These are phyloP conservation scores for Peromyscus nudipes DNA, from an alignment of 2,797 vertebrate species.

Conservation along the genomic window DNA sequence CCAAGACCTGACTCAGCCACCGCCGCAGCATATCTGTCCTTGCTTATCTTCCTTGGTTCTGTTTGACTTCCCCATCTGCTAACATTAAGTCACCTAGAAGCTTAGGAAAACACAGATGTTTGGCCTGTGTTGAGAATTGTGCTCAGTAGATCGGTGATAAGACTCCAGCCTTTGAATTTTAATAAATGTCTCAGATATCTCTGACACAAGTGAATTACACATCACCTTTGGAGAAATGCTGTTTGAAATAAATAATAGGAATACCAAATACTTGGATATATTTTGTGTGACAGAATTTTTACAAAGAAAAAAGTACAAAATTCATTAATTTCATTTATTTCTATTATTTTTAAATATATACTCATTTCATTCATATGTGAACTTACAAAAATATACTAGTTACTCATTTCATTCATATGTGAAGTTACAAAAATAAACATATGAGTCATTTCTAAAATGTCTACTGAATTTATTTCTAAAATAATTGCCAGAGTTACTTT, in stretches of 20 bases:
- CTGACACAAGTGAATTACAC: constrained; percentile 21
- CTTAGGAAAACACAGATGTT: constrained; percentile 39
- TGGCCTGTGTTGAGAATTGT: background rate
- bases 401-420: constrained; percentile 34
- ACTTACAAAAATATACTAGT: background rate
- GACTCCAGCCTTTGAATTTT: background rate
- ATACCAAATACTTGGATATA: background rate
- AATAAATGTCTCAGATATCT: constrained; percentile 20
- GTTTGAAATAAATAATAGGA: constrained; percentile 60
- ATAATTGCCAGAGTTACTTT: constrained; percentile 38
- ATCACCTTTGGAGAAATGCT: constrained; percentile 18
- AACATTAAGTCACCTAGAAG: background rate
- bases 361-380: background rate
- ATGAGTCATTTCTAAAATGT: constrained; percentile 34
- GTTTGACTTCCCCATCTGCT: background rate
- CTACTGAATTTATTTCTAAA: constrained; percentile 57
- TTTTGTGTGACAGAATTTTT: constrained; percentile 54
- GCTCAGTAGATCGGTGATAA: background rate
- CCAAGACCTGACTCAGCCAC: background rate
- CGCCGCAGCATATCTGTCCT: background rate
- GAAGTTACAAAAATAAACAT: constrained; percentile 56
- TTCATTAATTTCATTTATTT: constrained; percentile 20
- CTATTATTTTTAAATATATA: constrained; percentile 40
- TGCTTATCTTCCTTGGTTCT: background rate
- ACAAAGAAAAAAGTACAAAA: constrained; percentile 17